Evolutionary conservation across 2,797 vertebrate genomes (phyloP).

Genomic region (Gila robusta): DNA sequence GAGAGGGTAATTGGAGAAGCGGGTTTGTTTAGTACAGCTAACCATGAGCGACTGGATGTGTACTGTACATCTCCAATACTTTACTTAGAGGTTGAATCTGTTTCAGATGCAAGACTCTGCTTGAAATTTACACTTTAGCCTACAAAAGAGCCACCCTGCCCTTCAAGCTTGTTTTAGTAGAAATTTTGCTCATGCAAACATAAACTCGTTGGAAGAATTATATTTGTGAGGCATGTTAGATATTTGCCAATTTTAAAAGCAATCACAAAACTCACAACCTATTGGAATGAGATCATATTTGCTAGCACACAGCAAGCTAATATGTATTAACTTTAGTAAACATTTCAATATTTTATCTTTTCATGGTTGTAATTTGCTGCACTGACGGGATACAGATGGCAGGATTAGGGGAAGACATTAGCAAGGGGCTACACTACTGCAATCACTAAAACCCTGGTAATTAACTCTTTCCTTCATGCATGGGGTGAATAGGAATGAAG

Average conservation of each 20-base stretch:
- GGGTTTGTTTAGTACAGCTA: conserved; percentile 32
- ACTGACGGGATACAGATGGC: conserved; percentile 53
- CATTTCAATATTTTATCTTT: conserved; percentile 66
- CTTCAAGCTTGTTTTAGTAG: conserved; percentile 1
- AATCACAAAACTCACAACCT: conserved; percentile 8
- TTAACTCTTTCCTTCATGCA: conserved; percentile 84
- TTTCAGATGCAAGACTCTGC: conserved; percentile 7
- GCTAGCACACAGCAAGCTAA: conserved; percentile 12
- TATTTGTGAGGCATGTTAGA: neutral
- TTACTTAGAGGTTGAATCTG: conserved; percentile 27
- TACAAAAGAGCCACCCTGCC: neutral
- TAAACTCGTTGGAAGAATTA: conserved; percentile 2
- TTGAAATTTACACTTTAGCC: neutral
- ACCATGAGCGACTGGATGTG: conserved; percentile 36
- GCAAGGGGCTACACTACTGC: conserved; percentile 58
- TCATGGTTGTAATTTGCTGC: conserved; percentile 39
- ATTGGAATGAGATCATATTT: conserved; percentile 27
- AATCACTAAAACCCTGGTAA: conserved; percentile 74
- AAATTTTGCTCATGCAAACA: neutral
- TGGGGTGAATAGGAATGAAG: conserved; percentile 63
- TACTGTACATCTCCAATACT: conserved; percentile 34
- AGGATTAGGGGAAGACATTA: conserved; percentile 65
- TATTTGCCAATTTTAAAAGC: conserved; percentile 30
- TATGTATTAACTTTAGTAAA: conserved; percentile 68
- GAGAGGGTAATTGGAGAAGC: conserved; percentile 58